Evolutionary conservation across 2,113 vertebrate genomes (phyloP).

Genomic region (Pica pica): DNA sequence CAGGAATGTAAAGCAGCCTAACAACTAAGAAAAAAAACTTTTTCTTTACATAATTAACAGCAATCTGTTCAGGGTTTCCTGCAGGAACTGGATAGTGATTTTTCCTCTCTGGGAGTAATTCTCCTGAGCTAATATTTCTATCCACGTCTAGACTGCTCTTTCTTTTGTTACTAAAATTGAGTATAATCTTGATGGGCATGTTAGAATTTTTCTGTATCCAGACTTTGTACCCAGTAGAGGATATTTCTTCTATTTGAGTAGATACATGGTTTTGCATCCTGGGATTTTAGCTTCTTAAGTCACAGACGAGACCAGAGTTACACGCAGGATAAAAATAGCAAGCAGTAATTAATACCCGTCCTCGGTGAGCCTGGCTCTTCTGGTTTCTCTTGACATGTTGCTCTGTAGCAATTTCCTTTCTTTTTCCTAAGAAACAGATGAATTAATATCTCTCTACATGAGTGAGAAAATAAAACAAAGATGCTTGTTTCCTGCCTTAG

Average conservation of each 20-base stretch:
- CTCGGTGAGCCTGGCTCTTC: neutral
- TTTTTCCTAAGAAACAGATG: neutral
- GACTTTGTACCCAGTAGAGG: neutral
- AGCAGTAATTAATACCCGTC: conserved; percentile 41
- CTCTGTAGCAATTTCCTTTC: conserved; percentile 20
- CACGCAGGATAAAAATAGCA: conserved; percentile 22
- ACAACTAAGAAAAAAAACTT: too few species aligned
- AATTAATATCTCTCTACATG: neutral
- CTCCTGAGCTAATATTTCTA: neutral
- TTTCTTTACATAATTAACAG: neutral
- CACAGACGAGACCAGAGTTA: neutral
- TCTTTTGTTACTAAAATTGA: neutral
- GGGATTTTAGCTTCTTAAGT: conserved; percentile 16
- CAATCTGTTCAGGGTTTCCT: neutral
- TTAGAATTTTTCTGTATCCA: neutral
- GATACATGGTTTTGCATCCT: neutral
- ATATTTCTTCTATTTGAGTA: neutral
- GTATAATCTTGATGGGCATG: neutral
- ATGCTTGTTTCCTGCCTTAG: neutral
- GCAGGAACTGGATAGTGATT: neutral
- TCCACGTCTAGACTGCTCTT: neutral
- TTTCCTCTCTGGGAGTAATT: neutral
- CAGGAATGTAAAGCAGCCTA: neutral
- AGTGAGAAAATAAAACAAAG: neutral
- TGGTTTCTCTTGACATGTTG: neutral